These are phyloP conservation scores for Cottoperca gobio DNA, from an alignment of 2,797 vertebrate genomes.

Conservation along the genomic window DNA sequence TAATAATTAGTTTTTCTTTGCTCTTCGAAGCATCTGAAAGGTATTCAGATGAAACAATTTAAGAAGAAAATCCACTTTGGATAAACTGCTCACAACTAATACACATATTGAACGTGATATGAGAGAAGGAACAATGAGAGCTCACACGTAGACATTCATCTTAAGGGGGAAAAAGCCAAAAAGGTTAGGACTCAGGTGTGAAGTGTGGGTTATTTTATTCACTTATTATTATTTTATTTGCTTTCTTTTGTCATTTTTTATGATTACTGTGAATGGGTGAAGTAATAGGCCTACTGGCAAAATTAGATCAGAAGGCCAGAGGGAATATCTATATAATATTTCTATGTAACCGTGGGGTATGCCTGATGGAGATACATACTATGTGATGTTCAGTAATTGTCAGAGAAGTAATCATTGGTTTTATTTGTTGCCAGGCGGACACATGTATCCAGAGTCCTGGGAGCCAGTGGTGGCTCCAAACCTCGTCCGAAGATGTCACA, in stretches of 20 bases:
- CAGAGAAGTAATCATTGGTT: neutral
- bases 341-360: neutral
- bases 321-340: neutral
- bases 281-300: neutral
- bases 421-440: slow-evolving; percentile 69
- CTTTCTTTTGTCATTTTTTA: neutral
- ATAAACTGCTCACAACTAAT: neutral
- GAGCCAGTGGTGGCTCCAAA: slow-evolving; percentile 68
- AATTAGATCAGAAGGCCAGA: neutral
- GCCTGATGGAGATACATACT: too few species aligned
- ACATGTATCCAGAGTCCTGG: slow-evolving; percentile 80
- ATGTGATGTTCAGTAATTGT: too few species aligned
- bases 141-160: neutral
- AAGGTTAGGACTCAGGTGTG: neutral
- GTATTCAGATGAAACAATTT: neutral
- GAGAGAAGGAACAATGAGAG: neutral
- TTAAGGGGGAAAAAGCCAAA: neutral
- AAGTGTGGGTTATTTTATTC: neutral
- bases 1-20: neutral
- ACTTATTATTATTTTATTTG: neutral
- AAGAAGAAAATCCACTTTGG: neutral
- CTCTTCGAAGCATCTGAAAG: neutral
- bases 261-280: neutral
- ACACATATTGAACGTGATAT: neutral
- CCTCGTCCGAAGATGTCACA: slow-evolving; percentile 72